A percentile compares a stretch with the other conserved stretches of the same genome.
These are phyloP conservation scores for Hypena proboscidalis DNA, from an alignment of 2,888 invertebrate genomes.

Conservation along the genomic window DNA sequence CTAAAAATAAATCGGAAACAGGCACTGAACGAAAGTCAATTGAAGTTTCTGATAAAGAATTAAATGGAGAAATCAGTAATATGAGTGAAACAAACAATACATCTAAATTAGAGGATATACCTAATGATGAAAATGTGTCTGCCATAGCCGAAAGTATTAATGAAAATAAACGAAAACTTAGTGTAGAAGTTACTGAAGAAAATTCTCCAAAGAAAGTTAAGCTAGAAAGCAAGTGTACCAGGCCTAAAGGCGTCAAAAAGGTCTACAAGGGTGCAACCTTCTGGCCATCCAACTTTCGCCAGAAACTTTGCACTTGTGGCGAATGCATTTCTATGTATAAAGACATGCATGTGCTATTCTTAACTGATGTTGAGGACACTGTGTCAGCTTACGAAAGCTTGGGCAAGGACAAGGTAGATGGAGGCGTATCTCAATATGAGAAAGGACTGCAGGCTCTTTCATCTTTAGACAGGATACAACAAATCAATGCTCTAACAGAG, in stretches of 20 bases:
- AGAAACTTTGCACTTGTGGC: slow-evolving; percentile 89
- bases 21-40: slow-evolving; percentile 5
- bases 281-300: slow-evolving; percentile 91
- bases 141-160: slow-evolving; percentile 21
- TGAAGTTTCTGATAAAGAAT: slow-evolving; percentile 2
- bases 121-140: slow-evolving; percentile 16
- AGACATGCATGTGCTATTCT: slow-evolving; percentile 88
- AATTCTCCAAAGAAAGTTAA: slow-evolving; percentile 61
- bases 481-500: slow-evolving; percentile 93
- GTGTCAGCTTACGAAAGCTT: slow-evolving; percentile 92
- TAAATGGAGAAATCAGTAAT: slow-evolving; percentile 11
- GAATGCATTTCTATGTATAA: slow-evolving; percentile 90
- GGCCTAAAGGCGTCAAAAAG: slow-evolving; percentile 63
- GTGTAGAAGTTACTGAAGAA: slow-evolving; percentile 46
- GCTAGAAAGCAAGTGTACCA: slow-evolving; percentile 53
- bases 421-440: slow-evolving; percentile 87
- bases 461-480: slow-evolving; percentile 91
- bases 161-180: slow-evolving; percentile 67
- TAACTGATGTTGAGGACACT: slow-evolving; percentile 93
- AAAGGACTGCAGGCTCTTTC: slow-evolving; percentile 92
- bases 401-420: slow-evolving; percentile 87
- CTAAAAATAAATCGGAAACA: background rate
- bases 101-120: slow-evolving; percentile 8
- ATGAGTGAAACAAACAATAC: slow-evolving; percentile 11
- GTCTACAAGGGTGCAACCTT: slow-evolving; percentile 87